Conservation (phyloP, 2,888 invertebrate species). For the Dolichopus griseipennis region DNA sequence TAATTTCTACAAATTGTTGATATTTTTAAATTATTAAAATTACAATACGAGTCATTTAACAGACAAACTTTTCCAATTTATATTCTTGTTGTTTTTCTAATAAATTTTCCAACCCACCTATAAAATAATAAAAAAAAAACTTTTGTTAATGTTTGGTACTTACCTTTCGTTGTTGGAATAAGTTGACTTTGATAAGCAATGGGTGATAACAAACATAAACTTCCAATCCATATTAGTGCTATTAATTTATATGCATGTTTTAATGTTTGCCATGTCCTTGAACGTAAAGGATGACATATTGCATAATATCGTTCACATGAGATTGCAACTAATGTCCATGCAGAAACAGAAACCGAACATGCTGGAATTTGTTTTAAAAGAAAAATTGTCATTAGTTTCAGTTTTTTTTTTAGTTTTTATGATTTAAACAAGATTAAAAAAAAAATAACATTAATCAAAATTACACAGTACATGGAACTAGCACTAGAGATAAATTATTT, state of each 20-base stretch:
- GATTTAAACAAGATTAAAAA: no score
- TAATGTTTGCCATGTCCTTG: slow-evolving; percentile 61
- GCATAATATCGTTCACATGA: slow-evolving; percentile 66
- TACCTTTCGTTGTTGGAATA: slow-evolving; percentile 43
- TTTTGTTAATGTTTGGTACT: slow-evolving; percentile 12
- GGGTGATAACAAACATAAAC: slow-evolving; percentile 53
- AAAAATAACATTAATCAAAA: no score
- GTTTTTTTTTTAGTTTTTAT: no score
- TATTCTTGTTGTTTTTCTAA: no score
- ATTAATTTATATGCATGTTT: slow-evolving; percentile 61
- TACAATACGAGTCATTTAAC: neutral
- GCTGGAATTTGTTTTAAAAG: slow-evolving; percentile 42
- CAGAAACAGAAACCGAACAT: slow-evolving; percentile 63
- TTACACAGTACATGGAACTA: no score
- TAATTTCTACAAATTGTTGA: no score
- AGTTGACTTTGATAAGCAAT: slow-evolving; percentile 49
- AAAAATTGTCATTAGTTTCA: neutral
- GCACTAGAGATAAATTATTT: no score
- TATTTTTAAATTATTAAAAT: neutral
- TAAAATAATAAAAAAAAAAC: no score
- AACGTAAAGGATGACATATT: slow-evolving; percentile 61
- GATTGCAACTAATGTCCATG: slow-evolving; percentile 64
- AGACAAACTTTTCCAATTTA: no score
- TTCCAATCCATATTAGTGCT: slow-evolving; percentile 51
- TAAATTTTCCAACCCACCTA: no score